phyloP scores from a whole-genome alignment of 2,888 invertebrate genomes.

The Cerastoderma edule region DNA sequence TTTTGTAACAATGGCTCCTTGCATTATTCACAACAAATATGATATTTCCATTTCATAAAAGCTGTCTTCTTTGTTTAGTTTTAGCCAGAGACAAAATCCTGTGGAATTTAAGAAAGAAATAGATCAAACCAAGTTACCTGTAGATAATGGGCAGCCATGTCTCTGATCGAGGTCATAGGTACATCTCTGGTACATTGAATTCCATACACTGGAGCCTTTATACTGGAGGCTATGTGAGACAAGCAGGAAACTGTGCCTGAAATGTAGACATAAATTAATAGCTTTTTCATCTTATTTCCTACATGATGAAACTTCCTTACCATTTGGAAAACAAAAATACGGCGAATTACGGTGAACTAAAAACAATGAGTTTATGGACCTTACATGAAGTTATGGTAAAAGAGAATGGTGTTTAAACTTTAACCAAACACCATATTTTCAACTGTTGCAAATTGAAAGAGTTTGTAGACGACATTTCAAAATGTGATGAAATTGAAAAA shows the following conservation, averaged over 20 bases:
- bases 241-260: conserved; percentile 87
- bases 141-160: conserved; percentile 87
- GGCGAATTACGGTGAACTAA: no score
- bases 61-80: no score
- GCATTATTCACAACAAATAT: no score
- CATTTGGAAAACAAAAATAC: no score
- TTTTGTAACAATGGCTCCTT: background rate
- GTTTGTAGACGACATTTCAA: no score
- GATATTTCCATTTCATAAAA: no score
- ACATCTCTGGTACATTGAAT: conserved; percentile 93
- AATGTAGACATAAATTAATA: background rate
- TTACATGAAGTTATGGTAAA: background rate
- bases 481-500: no score
- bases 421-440: no score
- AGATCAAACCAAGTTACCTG: conserved; percentile 73
- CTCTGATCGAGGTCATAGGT: conserved; percentile 89
- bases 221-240: conserved; percentile 88
- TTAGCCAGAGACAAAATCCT: background rate
- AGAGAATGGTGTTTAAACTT: background rate
- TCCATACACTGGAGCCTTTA: conserved; percentile 93
- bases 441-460: no score
- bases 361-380: no score
- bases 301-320: no score
- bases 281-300: background rate
- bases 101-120: background rate